Percentiles rank a stretch among this genome's conserved stretches.
phyloP scores from a whole-genome alignment of 2,113 vertebrate genomes.

The Otolemur garnettii region DNA sequence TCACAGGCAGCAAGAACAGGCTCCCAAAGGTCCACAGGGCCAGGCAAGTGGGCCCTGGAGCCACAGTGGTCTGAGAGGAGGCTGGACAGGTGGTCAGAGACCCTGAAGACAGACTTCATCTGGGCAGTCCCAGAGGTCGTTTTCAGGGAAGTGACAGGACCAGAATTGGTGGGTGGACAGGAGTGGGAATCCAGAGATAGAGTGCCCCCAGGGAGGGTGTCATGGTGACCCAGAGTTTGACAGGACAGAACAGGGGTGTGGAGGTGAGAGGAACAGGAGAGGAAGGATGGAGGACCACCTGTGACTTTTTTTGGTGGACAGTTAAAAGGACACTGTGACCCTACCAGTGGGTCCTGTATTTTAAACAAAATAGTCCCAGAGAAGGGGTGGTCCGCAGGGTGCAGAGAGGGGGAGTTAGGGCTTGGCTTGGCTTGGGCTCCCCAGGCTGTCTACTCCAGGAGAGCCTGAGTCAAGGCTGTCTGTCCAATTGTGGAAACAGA shows the following conservation, averaged over 20 bases:
- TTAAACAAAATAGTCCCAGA: not conserved
- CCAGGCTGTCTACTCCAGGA: fast-evolving
- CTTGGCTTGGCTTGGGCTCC: not conserved
- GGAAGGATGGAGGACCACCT: not conserved
- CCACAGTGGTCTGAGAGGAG: not conserved
- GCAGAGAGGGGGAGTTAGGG: not conserved
- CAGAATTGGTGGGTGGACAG: not conserved
- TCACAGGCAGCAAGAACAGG: not conserved
- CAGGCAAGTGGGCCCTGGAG: not conserved
- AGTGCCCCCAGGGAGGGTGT: fast-evolving
- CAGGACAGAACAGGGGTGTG: not conserved
- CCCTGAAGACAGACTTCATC: not conserved
- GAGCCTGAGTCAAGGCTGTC: not conserved
- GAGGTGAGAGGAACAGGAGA: not conserved
- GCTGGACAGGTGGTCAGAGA: not conserved
- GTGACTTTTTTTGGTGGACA: not conserved
- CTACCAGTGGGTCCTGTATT: not conserved
- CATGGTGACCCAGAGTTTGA: not conserved
- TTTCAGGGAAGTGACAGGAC: not conserved
- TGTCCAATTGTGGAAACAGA: not conserved
- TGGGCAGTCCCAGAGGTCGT: not conserved
- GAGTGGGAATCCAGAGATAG: not conserved
- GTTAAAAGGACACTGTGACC: not conserved
- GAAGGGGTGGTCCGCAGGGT: not conserved
- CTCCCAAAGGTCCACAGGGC: not conserved